A percentile compares a stretch with the other conserved stretches of the same genome.
These are phyloP conservation scores for Lagria hirta DNA, from an alignment of 2,888 invertebrate genomes.

Conservation along the genomic window DNA sequence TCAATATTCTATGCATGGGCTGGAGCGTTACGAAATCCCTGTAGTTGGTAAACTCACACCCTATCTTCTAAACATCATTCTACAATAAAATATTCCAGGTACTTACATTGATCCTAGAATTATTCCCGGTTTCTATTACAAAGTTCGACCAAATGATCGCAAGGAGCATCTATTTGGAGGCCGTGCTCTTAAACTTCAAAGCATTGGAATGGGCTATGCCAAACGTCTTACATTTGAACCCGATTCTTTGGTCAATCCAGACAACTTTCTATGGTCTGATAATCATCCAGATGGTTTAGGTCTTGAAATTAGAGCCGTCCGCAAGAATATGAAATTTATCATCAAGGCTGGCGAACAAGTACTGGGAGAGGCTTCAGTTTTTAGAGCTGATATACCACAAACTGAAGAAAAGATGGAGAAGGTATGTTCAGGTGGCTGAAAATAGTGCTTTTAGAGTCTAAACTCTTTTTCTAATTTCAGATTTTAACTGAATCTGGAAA, in stretches of 20 bases:
- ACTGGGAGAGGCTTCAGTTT: slow-evolving; percentile 67
- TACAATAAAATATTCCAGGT: slow-evolving; percentile 42
- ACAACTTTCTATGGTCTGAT: slow-evolving; percentile 78
- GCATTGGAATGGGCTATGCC: slow-evolving; percentile 75
- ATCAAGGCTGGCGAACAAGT: slow-evolving; percentile 61
- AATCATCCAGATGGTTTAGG: slow-evolving; percentile 73
- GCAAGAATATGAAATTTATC: slow-evolving; percentile 66
- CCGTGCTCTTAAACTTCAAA: slow-evolving; percentile 62
- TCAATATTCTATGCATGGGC: slow-evolving; percentile 65
- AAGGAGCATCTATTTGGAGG: slow-evolving; percentile 67
- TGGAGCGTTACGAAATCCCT: slow-evolving; percentile 68
- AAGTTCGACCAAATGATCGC: slow-evolving; percentile 67
- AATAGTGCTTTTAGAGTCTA: not conserved
- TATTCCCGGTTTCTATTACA: slow-evolving; percentile 72
- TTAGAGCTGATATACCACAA: slow-evolving; percentile 68
- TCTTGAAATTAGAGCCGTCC: slow-evolving; percentile 67
- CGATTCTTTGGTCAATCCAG: slow-evolving; percentile 60
- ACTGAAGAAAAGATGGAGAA: slow-evolving; percentile 65
- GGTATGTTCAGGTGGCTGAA: slow-evolving; percentile 48
- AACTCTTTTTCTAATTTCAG: slow-evolving; percentile 44
- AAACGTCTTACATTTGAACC: slow-evolving; percentile 74
- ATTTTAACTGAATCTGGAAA: slow-evolving; percentile 46
- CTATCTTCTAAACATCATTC: not conserved
- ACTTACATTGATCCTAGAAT: slow-evolving; percentile 73
- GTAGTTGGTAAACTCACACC: slow-evolving; percentile 62